Conservation (phyloP, 2,113 vertebrate species). For the Tenrec ecaudatus region DNA sequence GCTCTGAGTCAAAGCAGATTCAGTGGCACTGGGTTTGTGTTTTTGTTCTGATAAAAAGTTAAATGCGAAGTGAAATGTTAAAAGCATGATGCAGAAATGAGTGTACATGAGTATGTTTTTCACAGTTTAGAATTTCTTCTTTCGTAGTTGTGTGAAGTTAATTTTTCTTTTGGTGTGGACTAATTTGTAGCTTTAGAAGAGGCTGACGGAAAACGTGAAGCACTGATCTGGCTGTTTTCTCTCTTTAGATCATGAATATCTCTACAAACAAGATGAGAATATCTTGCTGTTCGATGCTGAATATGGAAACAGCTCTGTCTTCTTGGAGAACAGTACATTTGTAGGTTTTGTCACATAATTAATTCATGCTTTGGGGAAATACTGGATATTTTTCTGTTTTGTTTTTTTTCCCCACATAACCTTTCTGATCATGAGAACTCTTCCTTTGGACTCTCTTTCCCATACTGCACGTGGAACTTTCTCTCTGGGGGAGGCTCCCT, state of each 20-base stretch:
- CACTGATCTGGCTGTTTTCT: slow-evolving; percentile 69
- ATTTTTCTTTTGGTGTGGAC: slow-evolving; percentile 23
- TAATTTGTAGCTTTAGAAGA: slow-evolving; percentile 33
- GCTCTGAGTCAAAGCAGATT: too few species aligned
- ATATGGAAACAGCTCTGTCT: slow-evolving; percentile 62
- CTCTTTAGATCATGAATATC: slow-evolving; percentile 86
- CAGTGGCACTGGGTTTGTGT: too few species aligned
- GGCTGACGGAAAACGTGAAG: slow-evolving; percentile 39
- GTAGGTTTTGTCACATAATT: slow-evolving; percentile 83
- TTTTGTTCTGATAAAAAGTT: slow-evolving; percentile 1
- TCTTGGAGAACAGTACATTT: slow-evolving; percentile 86
- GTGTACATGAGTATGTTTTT: neutral
- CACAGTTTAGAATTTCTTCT: slow-evolving; percentile 26
- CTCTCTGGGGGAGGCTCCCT: slow-evolving; percentile 73
- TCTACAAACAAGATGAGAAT: slow-evolving; percentile 85
- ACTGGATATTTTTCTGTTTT: slow-evolving; percentile 52
- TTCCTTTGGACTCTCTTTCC: slow-evolving; percentile 74
- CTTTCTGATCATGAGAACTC: slow-evolving; percentile 60
- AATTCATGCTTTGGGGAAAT: slow-evolving; percentile 58
- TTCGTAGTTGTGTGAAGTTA: neutral
- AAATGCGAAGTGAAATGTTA: slow-evolving; percentile 33
- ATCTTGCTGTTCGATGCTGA: slow-evolving; percentile 79
- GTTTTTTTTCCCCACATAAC: neutral
- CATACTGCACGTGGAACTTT: slow-evolving; percentile 70
- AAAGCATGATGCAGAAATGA: neutral